These are phyloP conservation scores for Laothoe populi DNA, from an alignment of 2,888 invertebrate species.

Conservation along the genomic window DNA sequence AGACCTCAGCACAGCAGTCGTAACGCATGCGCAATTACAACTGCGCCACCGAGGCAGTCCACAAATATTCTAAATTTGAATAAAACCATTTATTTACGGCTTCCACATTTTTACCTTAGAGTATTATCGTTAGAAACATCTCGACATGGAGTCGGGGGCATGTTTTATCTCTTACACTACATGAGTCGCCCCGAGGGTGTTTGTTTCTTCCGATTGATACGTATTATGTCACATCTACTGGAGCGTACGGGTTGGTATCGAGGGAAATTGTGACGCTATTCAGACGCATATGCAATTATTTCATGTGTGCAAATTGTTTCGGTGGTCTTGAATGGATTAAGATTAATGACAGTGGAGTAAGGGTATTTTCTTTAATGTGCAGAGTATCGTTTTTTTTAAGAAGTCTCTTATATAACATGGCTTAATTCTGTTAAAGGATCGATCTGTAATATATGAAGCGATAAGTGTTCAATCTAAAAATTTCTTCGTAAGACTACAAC, in stretches of 20 bases:
- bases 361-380: too few species aligned
- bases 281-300: slow-evolving; percentile 7
- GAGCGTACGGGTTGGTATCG: slow-evolving; percentile 35
- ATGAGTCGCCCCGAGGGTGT: slow-evolving; percentile 56
- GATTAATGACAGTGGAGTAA: too few species aligned
- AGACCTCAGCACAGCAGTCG: too few species aligned
- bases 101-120: slow-evolving; percentile 27
- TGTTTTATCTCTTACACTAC: slow-evolving; percentile 75
- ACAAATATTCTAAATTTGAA: not conserved
- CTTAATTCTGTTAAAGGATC: too few species aligned
- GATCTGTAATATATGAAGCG: too few species aligned
- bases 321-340: not conserved
- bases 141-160: slow-evolving; percentile 42
- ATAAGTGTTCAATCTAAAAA: too few species aligned
- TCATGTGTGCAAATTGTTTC: not conserved
- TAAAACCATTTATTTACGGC: not conserved
- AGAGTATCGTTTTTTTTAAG: too few species aligned
- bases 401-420: too few species aligned
- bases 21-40: too few species aligned
- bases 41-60: too few species aligned
- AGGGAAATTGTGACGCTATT: not conserved
- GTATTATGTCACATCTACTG: slow-evolving; percentile 53
- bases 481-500: too few species aligned
- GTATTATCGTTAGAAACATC: slow-evolving; percentile 28
- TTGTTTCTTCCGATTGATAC: slow-evolving; percentile 68